Conservation (phyloP, 2,113 vertebrate genomes). For the Glaucidium brasilianum region DNA sequence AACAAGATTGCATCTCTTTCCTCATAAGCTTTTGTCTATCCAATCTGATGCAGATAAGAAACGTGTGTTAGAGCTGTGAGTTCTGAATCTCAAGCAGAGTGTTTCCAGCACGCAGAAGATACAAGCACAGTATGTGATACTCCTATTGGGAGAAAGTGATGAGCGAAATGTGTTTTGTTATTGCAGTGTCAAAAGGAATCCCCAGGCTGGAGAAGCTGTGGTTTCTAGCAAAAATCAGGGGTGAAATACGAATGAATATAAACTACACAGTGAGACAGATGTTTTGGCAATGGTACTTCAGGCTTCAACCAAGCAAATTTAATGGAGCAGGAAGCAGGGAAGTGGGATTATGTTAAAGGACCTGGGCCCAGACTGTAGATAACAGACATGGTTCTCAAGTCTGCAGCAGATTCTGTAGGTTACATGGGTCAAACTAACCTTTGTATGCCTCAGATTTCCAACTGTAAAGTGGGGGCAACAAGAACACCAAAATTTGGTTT, state of each 20-base stretch:
- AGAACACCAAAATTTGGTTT: background rate
- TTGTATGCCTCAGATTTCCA: background rate
- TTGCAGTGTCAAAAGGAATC: background rate
- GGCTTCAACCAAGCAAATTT: background rate
- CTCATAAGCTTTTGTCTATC: background rate
- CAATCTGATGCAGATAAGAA: background rate
- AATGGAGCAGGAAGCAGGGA: background rate
- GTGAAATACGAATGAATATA: background rate
- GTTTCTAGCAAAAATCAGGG: background rate
- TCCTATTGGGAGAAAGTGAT: background rate
- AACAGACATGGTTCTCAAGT: background rate
- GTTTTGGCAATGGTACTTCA: background rate
- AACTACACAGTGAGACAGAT: background rate
- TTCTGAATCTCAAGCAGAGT: background rate
- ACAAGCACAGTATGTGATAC: background rate
- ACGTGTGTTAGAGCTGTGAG: accelerated
- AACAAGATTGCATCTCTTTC: background rate
- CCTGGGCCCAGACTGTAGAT: background rate
- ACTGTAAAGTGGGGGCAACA: accelerated
- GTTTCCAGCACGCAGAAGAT: background rate
- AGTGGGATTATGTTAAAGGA: background rate
- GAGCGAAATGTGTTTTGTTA: background rate
- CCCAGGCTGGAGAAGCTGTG: background rate
- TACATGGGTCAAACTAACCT: too few relatives aligned
- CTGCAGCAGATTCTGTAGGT: background rate